Evolutionary conservation across 2,797 vertebrate species (phyloP).

Genomic region (Cheirogaleus major): DNA sequence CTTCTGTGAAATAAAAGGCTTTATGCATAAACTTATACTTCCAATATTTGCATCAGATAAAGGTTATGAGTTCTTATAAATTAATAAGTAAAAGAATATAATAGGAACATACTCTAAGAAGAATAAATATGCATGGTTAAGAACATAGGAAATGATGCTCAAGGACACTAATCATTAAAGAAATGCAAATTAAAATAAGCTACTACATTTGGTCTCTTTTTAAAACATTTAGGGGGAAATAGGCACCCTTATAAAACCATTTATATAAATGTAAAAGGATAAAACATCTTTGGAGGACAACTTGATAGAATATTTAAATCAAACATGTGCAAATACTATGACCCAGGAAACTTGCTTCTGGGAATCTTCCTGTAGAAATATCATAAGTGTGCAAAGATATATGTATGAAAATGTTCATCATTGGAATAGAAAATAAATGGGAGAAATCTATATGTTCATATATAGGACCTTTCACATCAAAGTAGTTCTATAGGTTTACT

Average conservation of each 20-base stretch:
- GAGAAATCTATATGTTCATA: background rate
- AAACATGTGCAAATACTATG: background rate
- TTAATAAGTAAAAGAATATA: background rate
- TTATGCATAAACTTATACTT: background rate
- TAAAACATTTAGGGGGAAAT: constrained; percentile 14
- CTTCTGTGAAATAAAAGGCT: background rate
- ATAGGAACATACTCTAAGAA: background rate
- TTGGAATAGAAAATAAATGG: background rate
- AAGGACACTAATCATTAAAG: background rate
- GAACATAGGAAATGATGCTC: background rate
- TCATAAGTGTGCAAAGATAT: background rate
- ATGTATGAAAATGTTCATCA: background rate
- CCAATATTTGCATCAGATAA: background rate
- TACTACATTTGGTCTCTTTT: background rate
- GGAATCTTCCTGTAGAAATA: background rate
- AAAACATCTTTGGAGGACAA: background rate
- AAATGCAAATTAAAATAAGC: background rate
- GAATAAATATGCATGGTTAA: background rate
- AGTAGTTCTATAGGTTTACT: background rate
- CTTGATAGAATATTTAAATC: background rate
- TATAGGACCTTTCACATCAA: background rate
- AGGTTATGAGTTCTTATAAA: constrained; percentile 1
- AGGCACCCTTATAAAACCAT: background rate
- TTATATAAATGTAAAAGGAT: background rate
- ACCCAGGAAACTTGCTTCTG: background rate